These are phyloP conservation scores for Rhadinocentrus ornatus DNA, from an alignment of 2,797 vertebrate species.

Conservation along the genomic window DNA sequence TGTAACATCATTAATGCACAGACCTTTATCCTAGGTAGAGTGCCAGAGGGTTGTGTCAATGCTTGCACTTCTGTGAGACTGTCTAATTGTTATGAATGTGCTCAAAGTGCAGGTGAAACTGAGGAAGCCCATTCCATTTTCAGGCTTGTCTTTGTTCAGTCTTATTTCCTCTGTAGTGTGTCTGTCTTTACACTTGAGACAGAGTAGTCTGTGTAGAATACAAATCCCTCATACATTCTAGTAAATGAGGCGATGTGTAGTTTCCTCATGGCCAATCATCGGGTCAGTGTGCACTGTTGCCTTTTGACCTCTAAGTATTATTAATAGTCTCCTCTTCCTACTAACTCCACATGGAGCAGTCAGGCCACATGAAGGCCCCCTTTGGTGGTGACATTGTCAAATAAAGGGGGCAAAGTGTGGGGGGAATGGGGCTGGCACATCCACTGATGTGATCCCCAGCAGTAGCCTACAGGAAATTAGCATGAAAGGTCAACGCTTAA, in stretches of 20 bases:
- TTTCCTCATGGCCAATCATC: slow-evolving; percentile 46
- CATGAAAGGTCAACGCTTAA: slow-evolving; percentile 57
- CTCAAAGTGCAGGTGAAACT: slow-evolving; percentile 41
- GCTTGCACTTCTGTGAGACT: slow-evolving; percentile 31
- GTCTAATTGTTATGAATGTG: slow-evolving; percentile 21
- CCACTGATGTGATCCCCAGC: slow-evolving; percentile 30
- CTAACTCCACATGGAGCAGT: slow-evolving; percentile 45
- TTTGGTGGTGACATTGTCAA: slow-evolving; percentile 48
- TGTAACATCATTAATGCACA: slow-evolving; percentile 30
- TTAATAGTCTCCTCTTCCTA: slow-evolving; percentile 39
- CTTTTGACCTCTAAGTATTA: slow-evolving; percentile 43
- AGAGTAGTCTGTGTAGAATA: slow-evolving; percentile 10
- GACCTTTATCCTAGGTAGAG: slow-evolving; percentile 27
- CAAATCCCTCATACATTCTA: slow-evolving; percentile 25
- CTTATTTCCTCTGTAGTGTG: not conserved
- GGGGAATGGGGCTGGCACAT: slow-evolving; percentile 1
- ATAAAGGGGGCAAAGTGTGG: slow-evolving; percentile 16
- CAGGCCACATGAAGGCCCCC: slow-evolving; percentile 42
- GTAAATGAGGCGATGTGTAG: slow-evolving; percentile 24
- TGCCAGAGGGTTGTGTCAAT: slow-evolving; percentile 34
- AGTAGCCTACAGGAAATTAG: slow-evolving; percentile 35
- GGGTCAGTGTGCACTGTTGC: slow-evolving; percentile 29
- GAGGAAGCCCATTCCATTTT: slow-evolving; percentile 14
- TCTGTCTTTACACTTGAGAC: slow-evolving; percentile 22
- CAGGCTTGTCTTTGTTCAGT: not conserved